These are phyloP conservation scores for Holothuria scabra DNA, from an alignment of 53 echinoderm and acorn worm genomes.

Conservation along the genomic window DNA sequence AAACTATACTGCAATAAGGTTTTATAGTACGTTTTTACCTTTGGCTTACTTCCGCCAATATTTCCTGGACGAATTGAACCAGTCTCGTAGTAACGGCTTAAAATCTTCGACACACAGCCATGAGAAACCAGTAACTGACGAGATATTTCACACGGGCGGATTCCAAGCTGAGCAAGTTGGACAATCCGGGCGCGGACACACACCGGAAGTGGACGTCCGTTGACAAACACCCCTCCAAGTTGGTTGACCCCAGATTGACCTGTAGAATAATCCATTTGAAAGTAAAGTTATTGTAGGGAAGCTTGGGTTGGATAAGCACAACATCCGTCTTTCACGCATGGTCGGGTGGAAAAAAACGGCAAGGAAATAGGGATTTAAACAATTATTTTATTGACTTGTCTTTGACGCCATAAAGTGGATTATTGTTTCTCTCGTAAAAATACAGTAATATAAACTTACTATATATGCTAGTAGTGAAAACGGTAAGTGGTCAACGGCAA, in stretches of 20 bases:
- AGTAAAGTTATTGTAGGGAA: slow-evolving; percentile 15
- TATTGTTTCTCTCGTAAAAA: too few species aligned
- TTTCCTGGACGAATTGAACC: slow-evolving; percentile 97
- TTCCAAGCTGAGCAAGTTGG: slow-evolving; percentile 92
- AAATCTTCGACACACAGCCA: slow-evolving; percentile 94
- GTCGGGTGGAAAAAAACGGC: neutral
- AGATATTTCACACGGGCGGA: slow-evolving; percentile 93
- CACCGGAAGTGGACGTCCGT: slow-evolving; percentile 93
- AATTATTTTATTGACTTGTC: neutral
- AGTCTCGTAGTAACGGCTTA: slow-evolving; percentile 97
- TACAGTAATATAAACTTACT: too few species aligned
- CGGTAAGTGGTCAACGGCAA: too few species aligned
- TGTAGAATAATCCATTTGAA: slow-evolving; percentile 26
- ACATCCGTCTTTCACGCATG: slow-evolving; percentile 29
- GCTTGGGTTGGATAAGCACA: neutral
- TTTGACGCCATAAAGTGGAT: slow-evolving; percentile 16
- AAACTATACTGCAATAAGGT: neutral
- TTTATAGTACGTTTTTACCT: slow-evolving; percentile 55
- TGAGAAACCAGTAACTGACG: slow-evolving; percentile 92
- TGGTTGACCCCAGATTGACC: slow-evolving; percentile 98
- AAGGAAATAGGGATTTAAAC: slow-evolving; percentile 5
- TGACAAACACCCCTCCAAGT: slow-evolving; percentile 93
- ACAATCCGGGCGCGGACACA: slow-evolving; percentile 94
- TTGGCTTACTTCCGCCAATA: slow-evolving; percentile 98
- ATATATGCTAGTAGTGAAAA: too few species aligned